Evolutionary conservation across 2,888 invertebrate species (phyloP), one percentile per base, ranked within the genome.

Genomic region (Icerya purchasi): DNA sequence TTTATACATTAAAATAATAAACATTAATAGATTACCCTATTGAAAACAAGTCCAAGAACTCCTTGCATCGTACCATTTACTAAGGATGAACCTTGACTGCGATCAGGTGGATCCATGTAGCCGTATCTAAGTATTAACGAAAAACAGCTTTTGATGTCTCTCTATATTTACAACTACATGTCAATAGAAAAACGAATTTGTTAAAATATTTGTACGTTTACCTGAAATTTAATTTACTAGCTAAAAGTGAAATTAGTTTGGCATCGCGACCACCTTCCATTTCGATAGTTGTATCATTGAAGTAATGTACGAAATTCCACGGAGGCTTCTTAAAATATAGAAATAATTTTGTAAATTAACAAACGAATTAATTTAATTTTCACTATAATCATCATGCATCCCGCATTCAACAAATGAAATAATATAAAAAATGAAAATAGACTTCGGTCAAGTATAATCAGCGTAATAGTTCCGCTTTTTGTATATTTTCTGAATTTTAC

Each of bases 201-300:
- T n/a, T n/a, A n/a, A n/a, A n/a, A n/a, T n/a, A n/a, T n/a, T n/a
- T 60, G 50, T 54, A 36, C 52, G 60, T 66, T 68, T 70, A 80
- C 76, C 77, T 78, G 68, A 85, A 85, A 69, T 85, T 84, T 58
- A 85, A 75, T 67, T 81, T 81, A 58, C 75, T 70, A 0, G 83
- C 76, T 60, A 85, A 69, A 0, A 84, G 68, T 14, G 75, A 72
- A 1, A 85, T 71, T 5, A 85, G 73, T 65, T 82, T 79, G 70
- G 84, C 80, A 69, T 85, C 85, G 58, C 85, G 72, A 1, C 85
- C 85, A 0, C 84, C 84, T 0, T 78, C 75, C 1, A 84, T 83
- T 64, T 75, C 72, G 52, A 79, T 68, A 25, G 64, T 62, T 61
- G 68, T 63, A 56, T 65, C 66, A 53, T 81, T 81, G 61, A 74